Conservation (phyloP, 2,113 vertebrate genomes). For the Clarias macrocephalus region DNA sequence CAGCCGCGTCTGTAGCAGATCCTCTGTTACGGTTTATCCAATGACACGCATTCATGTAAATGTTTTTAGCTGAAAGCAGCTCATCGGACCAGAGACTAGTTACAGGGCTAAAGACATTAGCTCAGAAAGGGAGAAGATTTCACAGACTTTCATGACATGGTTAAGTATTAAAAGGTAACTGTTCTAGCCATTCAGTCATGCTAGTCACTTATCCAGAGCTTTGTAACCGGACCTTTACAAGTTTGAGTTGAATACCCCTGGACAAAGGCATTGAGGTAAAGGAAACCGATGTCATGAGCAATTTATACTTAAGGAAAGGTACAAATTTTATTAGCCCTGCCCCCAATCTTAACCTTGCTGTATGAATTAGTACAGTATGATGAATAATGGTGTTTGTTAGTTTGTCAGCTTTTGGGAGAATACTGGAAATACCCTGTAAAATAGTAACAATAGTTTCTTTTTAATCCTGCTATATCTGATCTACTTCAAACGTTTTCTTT, state of each 20-base stretch:
- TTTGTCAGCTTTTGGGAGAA: neutral
- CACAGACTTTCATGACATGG: conserved; percentile 12
- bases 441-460: neutral
- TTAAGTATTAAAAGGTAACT: neutral
- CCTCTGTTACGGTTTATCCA: conserved; percentile 20
- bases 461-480: conserved; percentile 2
- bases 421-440: neutral
- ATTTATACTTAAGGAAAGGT: neutral
- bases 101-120: conserved; percentile 15
- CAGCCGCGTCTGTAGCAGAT: neutral
- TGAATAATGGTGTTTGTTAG: neutral
- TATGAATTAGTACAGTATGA: neutral
- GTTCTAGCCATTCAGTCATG: neutral
- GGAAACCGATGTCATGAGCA: neutral
- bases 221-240: conserved; percentile 5
- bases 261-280: neutral
- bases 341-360: neutral
- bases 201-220: neutral
- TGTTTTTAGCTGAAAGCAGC: conserved; percentile 3
- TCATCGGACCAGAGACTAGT: neutral
- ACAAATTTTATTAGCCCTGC: neutral
- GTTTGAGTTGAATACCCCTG: neutral
- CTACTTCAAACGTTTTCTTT: neutral
- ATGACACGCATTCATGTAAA: conserved; percentile 1
- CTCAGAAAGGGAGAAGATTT: neutral